Evolutionary conservation across 1,140 invertebrate genomes (phyloP).

Genomic region (Drosophila nebulosa): DNA sequence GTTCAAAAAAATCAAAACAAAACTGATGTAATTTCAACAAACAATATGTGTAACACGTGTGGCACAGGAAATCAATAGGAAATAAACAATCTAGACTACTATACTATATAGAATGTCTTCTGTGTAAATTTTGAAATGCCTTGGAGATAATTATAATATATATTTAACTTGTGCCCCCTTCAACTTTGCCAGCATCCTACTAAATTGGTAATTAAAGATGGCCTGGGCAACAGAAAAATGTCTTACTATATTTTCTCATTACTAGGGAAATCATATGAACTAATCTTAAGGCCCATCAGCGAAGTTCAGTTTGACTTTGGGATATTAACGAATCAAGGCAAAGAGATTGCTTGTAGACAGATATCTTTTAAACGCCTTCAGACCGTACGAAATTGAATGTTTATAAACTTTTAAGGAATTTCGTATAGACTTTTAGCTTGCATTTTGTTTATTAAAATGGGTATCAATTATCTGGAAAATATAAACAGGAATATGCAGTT

Average conservation of each 20-base stretch:
- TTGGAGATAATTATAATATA: neutral
- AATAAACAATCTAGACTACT: neutral
- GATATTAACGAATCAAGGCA: too few species aligned
- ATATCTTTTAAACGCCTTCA: neutral
- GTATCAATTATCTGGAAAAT: constrained; percentile 37
- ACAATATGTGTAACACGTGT: constrained; percentile 1
- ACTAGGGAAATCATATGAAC: neutral
- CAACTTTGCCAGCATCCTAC: neutral
- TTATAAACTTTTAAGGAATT: neutral
- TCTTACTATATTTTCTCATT: neutral
- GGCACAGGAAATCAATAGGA: neutral
- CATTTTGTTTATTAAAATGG: constrained; percentile 51
- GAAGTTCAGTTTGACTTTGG: neutral
- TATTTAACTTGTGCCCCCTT: neutral
- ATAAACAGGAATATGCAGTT: constrained; percentile 1
- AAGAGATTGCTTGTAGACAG: too few species aligned
- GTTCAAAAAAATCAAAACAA: constrained; percentile 1
- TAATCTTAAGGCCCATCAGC: too few species aligned
- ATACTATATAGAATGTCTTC: neutral
- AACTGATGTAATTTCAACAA: constrained; percentile 12
- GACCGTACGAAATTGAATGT: neutral
- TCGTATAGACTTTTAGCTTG: neutral
- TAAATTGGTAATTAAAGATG: neutral
- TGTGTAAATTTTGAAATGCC: neutral
- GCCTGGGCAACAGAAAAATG: neutral